Evolutionary conservation across 1,140 invertebrate species (phyloP), one percentile per base, ranked within the genome.

Genomic region (Latrodectus geometricus): DNA sequence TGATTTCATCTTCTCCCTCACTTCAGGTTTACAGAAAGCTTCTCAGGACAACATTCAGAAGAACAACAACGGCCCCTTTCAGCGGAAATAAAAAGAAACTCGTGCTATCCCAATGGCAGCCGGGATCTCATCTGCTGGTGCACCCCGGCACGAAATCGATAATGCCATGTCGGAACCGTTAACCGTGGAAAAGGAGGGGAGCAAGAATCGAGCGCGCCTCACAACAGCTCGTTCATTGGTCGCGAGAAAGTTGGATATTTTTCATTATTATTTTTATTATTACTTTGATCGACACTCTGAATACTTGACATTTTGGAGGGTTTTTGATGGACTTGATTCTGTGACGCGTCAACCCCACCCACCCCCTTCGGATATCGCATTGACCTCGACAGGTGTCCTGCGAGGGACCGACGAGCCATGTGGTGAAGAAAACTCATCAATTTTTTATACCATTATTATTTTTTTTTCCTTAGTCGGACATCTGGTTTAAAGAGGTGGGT

Each of bases 81-180:
- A 23, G 35, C n/a, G 48, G 14, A 9, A 21, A 49, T 66, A 23
- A 61, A 23, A 50, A 48, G n/a, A n/a, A 69, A 78, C 48, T 49
- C 49, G 78, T 80, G 66, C 21, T 70, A 70, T 65, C 66, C 78
- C 35, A 80, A 80, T 70, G 78, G 78, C 78, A 80, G 78, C 78
- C 78, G 70, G 66, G 78, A 70, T 21, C 70, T 80, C 78, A 66
- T 80, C 78, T 80, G 78, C 78, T 80, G 78, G 68, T 65, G 70
- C 70, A 48, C 9, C 70, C 70, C 23, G 61, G 61, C 65, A n/a
- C n/a, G 50, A 61, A 61, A 80, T 80, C 78, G 78, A 80, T 80
- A 80, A 80, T 80, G 66, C 54, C 70, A 61, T 80, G 78, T 70
- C n/a, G 70, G 54, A 68, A 65, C 54, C 78, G 78, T 65, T 80